Conservation (phyloP, 2,113 vertebrate genomes). For the Lepisosteus osseus region DNA sequence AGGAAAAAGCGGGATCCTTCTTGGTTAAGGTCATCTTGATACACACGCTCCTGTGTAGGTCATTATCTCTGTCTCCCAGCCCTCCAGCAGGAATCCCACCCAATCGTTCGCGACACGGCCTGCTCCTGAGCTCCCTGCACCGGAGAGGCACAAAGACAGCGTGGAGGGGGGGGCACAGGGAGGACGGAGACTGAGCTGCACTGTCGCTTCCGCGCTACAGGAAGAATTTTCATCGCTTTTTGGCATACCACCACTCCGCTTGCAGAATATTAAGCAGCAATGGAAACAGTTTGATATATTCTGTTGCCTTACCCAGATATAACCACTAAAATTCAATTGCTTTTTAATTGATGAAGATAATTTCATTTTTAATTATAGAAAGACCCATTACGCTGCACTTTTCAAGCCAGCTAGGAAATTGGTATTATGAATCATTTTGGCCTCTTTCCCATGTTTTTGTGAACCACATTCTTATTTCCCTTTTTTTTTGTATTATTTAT, state of each 20-base stretch:
- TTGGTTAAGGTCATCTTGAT: conserved; percentile 17
- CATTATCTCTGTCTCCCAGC: conserved; percentile 16
- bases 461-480: background rate
- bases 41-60: conserved; percentile 6
- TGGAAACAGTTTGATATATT: background rate
- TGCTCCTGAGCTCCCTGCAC: conserved; percentile 16
- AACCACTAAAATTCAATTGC: conserved; percentile 1
- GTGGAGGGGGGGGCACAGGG: background rate
- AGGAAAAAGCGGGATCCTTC: background rate
- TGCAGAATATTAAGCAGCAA: conserved; percentile 20
- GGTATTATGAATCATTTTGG: conserved; percentile 20
- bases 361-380: conserved; percentile 28
- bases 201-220: conserved; percentile 14
- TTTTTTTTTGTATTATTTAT: conserved; percentile 9
- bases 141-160: conserved; percentile 10
- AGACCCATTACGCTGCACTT: conserved; percentile 21
- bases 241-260: conserved; percentile 6
- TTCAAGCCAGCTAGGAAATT: conserved; percentile 21
- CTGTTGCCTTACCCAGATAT: background rate
- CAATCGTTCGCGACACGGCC: background rate
- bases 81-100: background rate
- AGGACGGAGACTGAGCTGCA: conserved; percentile 17
- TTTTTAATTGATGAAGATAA: conserved; percentile 24
- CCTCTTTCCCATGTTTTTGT: conserved; percentile 11
- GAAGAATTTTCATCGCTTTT: background rate